Percentiles rank a stretch among this genome's conserved stretches.
Conservation (phyloP, 2,797 vertebrate genomes). For the Bovichtus diacanthus region DNA sequence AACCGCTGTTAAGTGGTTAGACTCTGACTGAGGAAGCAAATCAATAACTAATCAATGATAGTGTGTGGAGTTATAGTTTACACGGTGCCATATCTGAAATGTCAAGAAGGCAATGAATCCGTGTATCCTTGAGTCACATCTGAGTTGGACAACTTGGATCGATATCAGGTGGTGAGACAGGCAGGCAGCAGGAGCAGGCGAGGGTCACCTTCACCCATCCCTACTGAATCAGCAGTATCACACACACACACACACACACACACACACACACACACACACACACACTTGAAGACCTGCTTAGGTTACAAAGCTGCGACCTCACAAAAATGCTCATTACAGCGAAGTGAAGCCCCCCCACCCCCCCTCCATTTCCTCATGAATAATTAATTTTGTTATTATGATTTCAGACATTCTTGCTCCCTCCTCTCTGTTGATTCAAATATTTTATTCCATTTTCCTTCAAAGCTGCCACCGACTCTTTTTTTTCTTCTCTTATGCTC, state of each 20-base stretch:
- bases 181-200: conserved; percentile 73
- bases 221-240: conserved; percentile 88
- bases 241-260: conserved; percentile 38
- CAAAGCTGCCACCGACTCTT: background rate
- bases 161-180: conserved; percentile 83
- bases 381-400: conserved; percentile 69
- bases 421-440: conserved; percentile 32
- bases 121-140: conserved; percentile 77
- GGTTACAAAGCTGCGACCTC: conserved; percentile 83
- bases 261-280: conserved; percentile 48
- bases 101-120: conserved; percentile 75
- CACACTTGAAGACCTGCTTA: conserved; percentile 69
- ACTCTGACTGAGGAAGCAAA: conserved; percentile 53
- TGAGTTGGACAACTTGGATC: conserved; percentile 79
- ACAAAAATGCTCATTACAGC: conserved; percentile 73
- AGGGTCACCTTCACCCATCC: conserved; percentile 88
- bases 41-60: conserved; percentile 77
- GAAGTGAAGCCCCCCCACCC: conserved; percentile 50
- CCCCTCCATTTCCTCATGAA: conserved; percentile 54
- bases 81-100: conserved; percentile 78
- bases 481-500: conserved; percentile 41
- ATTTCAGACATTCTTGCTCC: conserved; percentile 52
- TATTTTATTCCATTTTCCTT: conserved; percentile 15
- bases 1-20: conserved; percentile 65
- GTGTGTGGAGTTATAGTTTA: conserved; percentile 66